Evolutionary conservation across 2,888 invertebrate species (phyloP), one percentile per base, ranked within the genome.

Genomic region (Hyalella azteca): DNA sequence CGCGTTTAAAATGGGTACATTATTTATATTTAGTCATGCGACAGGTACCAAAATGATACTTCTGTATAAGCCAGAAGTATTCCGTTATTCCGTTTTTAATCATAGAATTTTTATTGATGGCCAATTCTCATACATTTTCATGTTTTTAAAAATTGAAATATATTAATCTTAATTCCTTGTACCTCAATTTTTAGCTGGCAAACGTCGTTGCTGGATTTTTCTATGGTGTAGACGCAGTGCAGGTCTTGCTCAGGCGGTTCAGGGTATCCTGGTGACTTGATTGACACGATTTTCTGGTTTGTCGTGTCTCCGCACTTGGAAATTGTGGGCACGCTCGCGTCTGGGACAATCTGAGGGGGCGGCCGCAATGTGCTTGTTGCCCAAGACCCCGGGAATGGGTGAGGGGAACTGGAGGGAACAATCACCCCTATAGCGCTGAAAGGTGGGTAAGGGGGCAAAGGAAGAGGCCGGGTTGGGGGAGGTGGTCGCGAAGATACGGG

Each of bases 141-240:
- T n/a, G n/a, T n/a, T n/a, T n/a, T n/a, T n/a, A n/a, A n/a, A n/a
- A n/a, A n/a, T n/a, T n/a, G n/a, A n/a, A n/a, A n/a, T 45, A 11
- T 45, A 45, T 11, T 11, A 11, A 45, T 45, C 45, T 11, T 11
- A 45, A 45, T 13, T 22, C n/a, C 50, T 13, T 41, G 15, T 77
- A 84, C 84, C 81, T 82, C 79, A 3, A 84, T n/a, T 19, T 79
- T 73, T 9, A 84, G 75, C 59, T 82, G 82, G 29, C 84, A 84
- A 29, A 84, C 78, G 26, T 81, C 80, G 29, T 26, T 22, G 26
- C 80, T 54, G 45, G 22, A 40, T 45, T 78, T 81, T 48, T 39
- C 45, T 49, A 82, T 75, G 45, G 76, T 60, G 77, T 78, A 84
- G 22, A 41, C 45, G 39, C 84, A 84, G 54, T 80, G 73, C 22